Conservation (phyloP, 1,140 invertebrate species). For the Drosophila oshimai region DNA sequence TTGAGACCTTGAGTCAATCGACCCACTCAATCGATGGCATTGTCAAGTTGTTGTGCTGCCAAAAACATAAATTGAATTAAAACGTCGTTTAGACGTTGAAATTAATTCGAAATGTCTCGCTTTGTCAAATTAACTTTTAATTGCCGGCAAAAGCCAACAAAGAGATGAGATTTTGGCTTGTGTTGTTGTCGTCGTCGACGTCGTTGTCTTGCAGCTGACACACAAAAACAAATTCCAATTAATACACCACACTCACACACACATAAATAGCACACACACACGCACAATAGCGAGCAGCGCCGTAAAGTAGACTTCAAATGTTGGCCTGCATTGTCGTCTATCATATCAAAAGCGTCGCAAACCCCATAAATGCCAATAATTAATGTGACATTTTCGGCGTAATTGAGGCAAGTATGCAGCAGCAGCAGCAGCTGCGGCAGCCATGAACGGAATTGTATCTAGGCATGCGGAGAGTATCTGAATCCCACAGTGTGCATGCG, state of each 20-base stretch:
- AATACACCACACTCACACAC: constrained; percentile 36
- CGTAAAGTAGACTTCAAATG: constrained; percentile 63
- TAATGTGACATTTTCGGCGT: constrained; percentile 79
- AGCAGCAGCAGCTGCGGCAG: constrained; percentile 13
- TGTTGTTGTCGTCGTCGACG: too few species aligned
- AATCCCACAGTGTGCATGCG: constrained; percentile 17
- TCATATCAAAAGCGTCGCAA: constrained; percentile 75
- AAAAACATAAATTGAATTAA: constrained; percentile 74
- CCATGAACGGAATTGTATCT: constrained; percentile 29
- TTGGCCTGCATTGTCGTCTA: constrained; percentile 52
- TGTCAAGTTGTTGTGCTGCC: constrained; percentile 27
- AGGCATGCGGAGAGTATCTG: constrained; percentile 37
- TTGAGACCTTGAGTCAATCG: constrained; percentile 19
- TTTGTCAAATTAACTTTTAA: constrained; percentile 81
- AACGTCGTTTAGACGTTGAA: constrained; percentile 56
- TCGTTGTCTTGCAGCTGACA: constrained; percentile 61
- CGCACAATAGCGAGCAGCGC: constrained; percentile 30
- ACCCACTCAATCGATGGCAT: constrained; percentile 1
- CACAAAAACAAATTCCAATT: constrained; percentile 79
- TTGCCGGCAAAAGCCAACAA: constrained; percentile 59
- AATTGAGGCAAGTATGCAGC: constrained; percentile 66
- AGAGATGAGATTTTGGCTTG: too few species aligned
- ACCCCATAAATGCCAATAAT: constrained; percentile 79
- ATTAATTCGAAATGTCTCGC: constrained; percentile 79
- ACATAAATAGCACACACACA: background rate